Conservation (phyloP, 2,888 invertebrate species). For the Drosophila pegasa region DNA sequence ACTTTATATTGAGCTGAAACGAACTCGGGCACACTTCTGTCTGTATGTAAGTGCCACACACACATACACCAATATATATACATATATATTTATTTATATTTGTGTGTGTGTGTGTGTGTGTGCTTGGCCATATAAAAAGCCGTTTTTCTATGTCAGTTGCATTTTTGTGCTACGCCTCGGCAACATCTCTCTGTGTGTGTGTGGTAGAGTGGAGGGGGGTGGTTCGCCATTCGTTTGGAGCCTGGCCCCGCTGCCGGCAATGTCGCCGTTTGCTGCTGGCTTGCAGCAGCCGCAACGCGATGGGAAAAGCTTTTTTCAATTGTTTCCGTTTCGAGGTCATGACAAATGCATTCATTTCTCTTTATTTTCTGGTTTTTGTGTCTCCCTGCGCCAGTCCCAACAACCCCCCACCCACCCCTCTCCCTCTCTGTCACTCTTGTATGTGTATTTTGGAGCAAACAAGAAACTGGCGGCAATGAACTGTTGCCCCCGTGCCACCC, state of each 20-base stretch:
- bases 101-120: conserved; percentile 15
- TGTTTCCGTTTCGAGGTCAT: conserved; percentile 80
- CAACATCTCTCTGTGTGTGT: conserved; percentile 41
- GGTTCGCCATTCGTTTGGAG: conserved; percentile 18
- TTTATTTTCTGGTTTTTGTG: conserved; percentile 47
- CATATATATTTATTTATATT: conserved; percentile 5
- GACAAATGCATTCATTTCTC: conserved; percentile 79
- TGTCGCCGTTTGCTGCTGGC: conserved; percentile 14
- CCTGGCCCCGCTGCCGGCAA: conserved; percentile 6
- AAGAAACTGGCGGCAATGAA: conserved; percentile 69
- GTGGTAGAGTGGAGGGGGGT: conserved; percentile 20
- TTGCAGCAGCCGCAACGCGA: conserved; percentile 59
- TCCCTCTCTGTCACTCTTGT: conserved; percentile 14
- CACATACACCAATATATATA: not conserved
- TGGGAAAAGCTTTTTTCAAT: conserved; percentile 80
- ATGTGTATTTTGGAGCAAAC: conserved; percentile 61
- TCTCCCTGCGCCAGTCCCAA: no score
- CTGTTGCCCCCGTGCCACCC: conserved; percentile 48
- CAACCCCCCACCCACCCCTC: not conserved
- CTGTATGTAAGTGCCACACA: conserved; percentile 10
- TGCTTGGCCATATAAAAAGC: conserved; percentile 54
- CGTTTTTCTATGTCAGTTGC: conserved; percentile 79
- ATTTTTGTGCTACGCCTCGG: conserved; percentile 72
- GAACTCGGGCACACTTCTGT: conserved; percentile 39
- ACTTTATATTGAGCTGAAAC: conserved; percentile 54